These are phyloP conservation scores for Magallana nippona DNA, from an alignment of 2,888 invertebrate species.

Conservation along the genomic window DNA sequence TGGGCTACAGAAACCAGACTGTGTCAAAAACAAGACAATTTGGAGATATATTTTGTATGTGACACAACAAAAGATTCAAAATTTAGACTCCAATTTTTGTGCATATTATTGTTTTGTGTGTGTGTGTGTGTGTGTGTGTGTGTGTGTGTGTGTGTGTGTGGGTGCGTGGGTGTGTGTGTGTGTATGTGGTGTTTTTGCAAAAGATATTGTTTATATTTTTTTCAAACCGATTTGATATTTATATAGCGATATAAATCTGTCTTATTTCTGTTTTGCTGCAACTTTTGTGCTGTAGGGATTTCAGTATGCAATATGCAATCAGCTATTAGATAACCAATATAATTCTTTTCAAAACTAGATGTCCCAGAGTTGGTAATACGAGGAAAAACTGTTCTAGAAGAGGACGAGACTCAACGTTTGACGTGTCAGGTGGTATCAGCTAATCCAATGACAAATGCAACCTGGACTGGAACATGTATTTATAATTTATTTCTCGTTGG, in stretches of 20 bases:
- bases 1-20: not conserved
- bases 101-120: too few species aligned
- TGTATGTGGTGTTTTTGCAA: too few species aligned
- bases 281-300: too few species aligned
- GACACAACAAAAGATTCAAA: not conserved
- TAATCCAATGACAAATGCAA: not conserved
- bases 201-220: too few species aligned
- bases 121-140: too few species aligned
- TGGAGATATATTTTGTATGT: constrained; percentile 2
- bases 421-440: not conserved
- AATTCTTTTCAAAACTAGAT: not conserved
- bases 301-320: too few species aligned
- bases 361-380: not conserved
- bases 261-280: not conserved
- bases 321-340: too few species aligned
- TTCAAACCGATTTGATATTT: too few species aligned
- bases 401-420: not conserved
- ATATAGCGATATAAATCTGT: not conserved
- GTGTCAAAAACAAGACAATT: not conserved
- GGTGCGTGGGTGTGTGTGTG: too few species aligned
- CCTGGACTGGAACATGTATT: not conserved
- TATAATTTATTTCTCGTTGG: not conserved
- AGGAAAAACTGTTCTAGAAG: not conserved
- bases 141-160: too few species aligned
- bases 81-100: too few species aligned